Evolutionary conservation across 2,888 invertebrate genomes (phyloP).

Genomic region (Pecten maximus): DNA sequence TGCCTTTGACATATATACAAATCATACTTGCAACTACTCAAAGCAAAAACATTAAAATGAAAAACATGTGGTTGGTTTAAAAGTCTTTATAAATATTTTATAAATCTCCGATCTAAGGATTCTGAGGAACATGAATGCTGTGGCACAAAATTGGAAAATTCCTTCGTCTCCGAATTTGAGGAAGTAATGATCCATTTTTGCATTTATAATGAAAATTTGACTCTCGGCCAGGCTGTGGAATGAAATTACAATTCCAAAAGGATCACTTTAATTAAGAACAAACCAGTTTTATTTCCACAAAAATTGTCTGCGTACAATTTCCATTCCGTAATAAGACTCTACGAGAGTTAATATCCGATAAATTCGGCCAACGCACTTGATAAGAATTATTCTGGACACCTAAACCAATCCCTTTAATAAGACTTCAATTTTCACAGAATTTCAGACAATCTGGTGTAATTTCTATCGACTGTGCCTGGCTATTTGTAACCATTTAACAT

Average conservation of each 20-base stretch:
- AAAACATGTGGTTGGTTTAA: conserved; percentile 33
- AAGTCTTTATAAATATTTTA: not conserved
- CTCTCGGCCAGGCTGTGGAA: not conserved
- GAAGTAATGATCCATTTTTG: conserved; percentile 18
- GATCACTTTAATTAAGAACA: conserved; percentile 17
- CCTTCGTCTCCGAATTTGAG: not conserved
- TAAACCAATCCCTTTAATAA: not conserved
- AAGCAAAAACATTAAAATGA: not conserved
- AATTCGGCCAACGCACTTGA: not conserved
- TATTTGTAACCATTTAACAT: not conserved
- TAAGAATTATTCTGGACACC: conserved; percentile 20
- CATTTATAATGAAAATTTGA: conserved; percentile 18
- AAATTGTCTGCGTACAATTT: not conserved
- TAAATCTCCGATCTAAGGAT: not conserved
- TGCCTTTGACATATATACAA: conserved; percentile 11
- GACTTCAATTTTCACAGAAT: not conserved
- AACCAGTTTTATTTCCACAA: conserved; percentile 24
- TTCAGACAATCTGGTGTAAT: not conserved
- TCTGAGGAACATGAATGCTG: not conserved
- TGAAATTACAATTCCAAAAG: conserved; percentile 24
- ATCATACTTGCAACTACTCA: not conserved
- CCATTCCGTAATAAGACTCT: not conserved
- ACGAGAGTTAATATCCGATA: not conserved
- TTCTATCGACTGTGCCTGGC: not conserved
- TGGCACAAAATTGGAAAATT: conserved; percentile 16